These are phyloP conservation scores for Neostethus bicornis DNA, from an alignment of 2,797 vertebrate genomes.

Conservation along the genomic window DNA sequence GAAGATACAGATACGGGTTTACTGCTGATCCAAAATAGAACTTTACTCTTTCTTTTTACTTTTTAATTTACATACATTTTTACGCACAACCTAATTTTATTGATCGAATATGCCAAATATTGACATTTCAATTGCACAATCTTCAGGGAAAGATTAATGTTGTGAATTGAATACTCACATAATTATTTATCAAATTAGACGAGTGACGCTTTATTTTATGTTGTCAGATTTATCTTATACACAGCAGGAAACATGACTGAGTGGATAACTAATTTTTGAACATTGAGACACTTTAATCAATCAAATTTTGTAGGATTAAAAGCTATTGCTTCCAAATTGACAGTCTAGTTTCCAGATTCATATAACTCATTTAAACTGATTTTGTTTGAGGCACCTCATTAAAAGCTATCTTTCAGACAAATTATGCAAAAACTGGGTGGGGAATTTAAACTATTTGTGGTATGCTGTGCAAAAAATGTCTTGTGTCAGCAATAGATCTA, in stretches of 20 bases:
- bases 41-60: slow-evolving; percentile 55
- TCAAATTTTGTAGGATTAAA: not conserved
- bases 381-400: not conserved
- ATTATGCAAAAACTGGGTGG: not conserved
- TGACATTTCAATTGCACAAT: slow-evolving; percentile 15
- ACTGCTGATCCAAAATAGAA: slow-evolving; percentile 54
- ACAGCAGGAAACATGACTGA: not conserved
- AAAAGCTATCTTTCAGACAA: not conserved
- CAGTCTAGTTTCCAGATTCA: not conserved
- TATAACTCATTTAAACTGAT: not conserved
- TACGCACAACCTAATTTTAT: slow-evolving; percentile 44
- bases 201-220: not conserved
- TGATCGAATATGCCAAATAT: slow-evolving; percentile 53
- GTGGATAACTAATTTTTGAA: not conserved
- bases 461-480: not conserved
- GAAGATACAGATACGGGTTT: slow-evolving; percentile 51
- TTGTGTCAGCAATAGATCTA: not conserved
- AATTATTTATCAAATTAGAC: slow-evolving; percentile 6
- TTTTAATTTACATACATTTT: slow-evolving; percentile 57
- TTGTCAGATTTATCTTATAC: not conserved
- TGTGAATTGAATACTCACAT: slow-evolving; percentile 1
- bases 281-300: not conserved
- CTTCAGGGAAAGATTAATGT: slow-evolving; percentile 29
- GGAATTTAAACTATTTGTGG: not conserved
- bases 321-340: not conserved